Percentiles rank a stretch among this genome's conserved stretches.
Evolutionary conservation across 1,140 invertebrate species (phyloP).

Genomic region (Zaprionus taronus): DNA sequence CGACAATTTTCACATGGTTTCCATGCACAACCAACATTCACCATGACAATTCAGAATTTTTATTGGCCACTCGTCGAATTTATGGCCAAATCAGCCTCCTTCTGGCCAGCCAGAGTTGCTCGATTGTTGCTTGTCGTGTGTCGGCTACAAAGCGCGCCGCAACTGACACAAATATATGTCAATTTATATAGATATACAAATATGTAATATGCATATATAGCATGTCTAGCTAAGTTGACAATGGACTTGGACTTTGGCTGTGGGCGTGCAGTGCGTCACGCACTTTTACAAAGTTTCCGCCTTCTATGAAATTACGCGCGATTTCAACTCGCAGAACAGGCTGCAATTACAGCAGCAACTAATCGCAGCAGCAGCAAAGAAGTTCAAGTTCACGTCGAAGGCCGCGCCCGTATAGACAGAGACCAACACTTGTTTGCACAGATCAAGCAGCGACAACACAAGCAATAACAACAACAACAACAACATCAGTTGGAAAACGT

Average conservation of each 20-base stretch:
- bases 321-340: constrained; percentile 27
- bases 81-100: constrained; percentile 38
- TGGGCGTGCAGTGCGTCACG: constrained; percentile 29
- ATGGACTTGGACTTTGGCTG: constrained; percentile 25
- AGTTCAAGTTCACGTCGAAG: constrained; percentile 78
- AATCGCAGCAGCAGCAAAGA: constrained; percentile 27
- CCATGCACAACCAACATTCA: constrained; percentile 46
- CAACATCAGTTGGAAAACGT: constrained; percentile 54
- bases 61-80: constrained; percentile 74
- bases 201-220: constrained; percentile 10
- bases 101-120: neutral
- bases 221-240: constrained; percentile 16
- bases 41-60: constrained; percentile 60
- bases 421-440: constrained; percentile 53
- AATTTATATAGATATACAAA: constrained; percentile 10
- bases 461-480: constrained; percentile 42
- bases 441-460: constrained; percentile 49
- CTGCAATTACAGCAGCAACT: constrained; percentile 34
- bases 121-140: constrained; percentile 44
- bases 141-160: constrained; percentile 46
- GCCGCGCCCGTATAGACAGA: constrained; percentile 49
- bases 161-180: constrained; percentile 1
- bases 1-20: constrained; percentile 58
- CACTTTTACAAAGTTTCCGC: constrained; percentile 37
- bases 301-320: neutral